Evolutionary conservation across 2,888 invertebrate species (phyloP).

Genomic region (Erynnis tages): DNA sequence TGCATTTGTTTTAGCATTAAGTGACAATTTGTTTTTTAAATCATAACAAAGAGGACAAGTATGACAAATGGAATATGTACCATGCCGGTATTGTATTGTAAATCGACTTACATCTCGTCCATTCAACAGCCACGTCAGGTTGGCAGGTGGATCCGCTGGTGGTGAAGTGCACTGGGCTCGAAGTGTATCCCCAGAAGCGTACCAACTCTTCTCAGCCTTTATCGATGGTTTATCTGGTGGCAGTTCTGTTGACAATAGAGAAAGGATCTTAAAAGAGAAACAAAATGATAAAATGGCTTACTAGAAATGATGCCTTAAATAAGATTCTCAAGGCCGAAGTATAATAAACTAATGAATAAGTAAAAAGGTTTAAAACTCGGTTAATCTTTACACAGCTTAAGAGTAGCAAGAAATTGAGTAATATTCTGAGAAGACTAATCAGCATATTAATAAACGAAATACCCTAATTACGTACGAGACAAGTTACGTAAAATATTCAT

Average conservation of each 20-base stretch:
- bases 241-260: slow-evolving; percentile 80
- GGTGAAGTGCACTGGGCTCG: slow-evolving; percentile 90
- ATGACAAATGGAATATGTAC: no score
- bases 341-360: no score
- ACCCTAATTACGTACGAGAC: not conserved
- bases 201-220: slow-evolving; percentile 87
- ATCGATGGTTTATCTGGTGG: slow-evolving; percentile 87
- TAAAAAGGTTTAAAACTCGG: no score
- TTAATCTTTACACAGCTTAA: no score
- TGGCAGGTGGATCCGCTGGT: slow-evolving; percentile 88
- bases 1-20: no score
- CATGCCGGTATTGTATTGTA: no score
- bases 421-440: slow-evolving; percentile 1
- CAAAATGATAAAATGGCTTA: no score
- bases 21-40: no score
- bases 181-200: slow-evolving; percentile 89
- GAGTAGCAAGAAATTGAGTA: no score
- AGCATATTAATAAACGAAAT: slow-evolving; percentile 1
- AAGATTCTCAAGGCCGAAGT: no score
- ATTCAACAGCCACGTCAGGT: slow-evolving; percentile 89
- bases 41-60: no score
- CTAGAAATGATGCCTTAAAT: no score
- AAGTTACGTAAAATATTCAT: slow-evolving; percentile 6
- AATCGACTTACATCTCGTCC: slow-evolving; percentile 86
- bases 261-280: not conserved